These are phyloP conservation scores for Alcedo quadribrachys DNA, from an alignment of 2,797 vertebrate species.

Conservation along the genomic window DNA sequence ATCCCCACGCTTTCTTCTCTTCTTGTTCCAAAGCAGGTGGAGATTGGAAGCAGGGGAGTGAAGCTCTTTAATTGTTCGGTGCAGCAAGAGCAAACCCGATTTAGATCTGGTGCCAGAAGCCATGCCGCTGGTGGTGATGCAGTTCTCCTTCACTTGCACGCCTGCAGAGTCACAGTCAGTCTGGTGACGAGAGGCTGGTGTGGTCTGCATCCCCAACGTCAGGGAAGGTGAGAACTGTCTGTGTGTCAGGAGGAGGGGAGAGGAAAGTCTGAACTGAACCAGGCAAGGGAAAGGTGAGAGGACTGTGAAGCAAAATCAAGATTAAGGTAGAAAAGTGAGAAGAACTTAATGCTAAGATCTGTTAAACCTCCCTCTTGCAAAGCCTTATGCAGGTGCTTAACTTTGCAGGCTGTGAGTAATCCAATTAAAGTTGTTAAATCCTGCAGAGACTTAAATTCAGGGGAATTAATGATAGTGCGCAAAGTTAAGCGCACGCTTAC, in stretches of 20 bases:
- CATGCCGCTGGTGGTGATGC: background rate
- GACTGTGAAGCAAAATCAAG: conserved; percentile 1
- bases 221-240: background rate
- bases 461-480: conserved; percentile 52
- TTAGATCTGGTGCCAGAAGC: background rate
- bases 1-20: background rate
- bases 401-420: conserved; percentile 65
- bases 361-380: conserved; percentile 56
- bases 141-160: background rate
- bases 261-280: background rate
- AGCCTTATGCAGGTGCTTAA: conserved; percentile 62
- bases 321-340: conserved; percentile 58
- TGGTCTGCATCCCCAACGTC: background rate
- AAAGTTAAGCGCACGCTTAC: conserved; percentile 50
- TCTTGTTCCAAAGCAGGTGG: conserved; percentile 15
- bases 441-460: conserved; percentile 47
- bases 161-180: background rate
- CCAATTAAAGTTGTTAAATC: conserved; percentile 63
- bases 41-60: background rate
- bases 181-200: background rate
- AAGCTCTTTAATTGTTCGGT: background rate
- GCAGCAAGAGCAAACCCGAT: background rate
- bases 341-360: conserved; percentile 56
- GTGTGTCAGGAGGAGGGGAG: background rate
- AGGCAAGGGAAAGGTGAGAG: conserved; percentile 29